Percentiles rank a stretch among this genome's conserved stretches.
phyloP scores from a whole-genome alignment of 2,888 invertebrate species.

The Stomorhina lunata region DNA sequence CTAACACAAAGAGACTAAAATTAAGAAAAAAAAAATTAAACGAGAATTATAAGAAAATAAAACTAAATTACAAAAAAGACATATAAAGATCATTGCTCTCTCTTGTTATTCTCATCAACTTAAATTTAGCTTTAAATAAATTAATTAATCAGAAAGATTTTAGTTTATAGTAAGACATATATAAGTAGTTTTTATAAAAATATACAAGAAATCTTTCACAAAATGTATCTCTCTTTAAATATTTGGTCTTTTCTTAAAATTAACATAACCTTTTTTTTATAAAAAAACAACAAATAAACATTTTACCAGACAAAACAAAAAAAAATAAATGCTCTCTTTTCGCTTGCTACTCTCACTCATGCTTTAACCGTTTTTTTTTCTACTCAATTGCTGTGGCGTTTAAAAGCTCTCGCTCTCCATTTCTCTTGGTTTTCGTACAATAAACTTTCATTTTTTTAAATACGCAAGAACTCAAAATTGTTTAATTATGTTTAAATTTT shows the following conservation, averaged over 20 bases:
- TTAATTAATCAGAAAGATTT: conserved; percentile 3
- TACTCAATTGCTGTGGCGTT: neutral
- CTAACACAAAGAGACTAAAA: conserved; percentile 27
- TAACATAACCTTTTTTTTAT: neutral
- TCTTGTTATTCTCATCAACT: too few species aligned
- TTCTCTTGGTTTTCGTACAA: neutral
- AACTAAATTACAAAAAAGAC: too few species aligned
- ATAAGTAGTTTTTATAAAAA: too few species aligned
- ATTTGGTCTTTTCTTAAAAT: conserved; percentile 52
- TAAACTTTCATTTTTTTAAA: conserved; percentile 24
- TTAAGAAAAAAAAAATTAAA: conserved; percentile 13
- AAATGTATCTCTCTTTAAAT: neutral
- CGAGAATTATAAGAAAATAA: too few species aligned
- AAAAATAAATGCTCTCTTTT: neutral
- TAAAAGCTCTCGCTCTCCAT: conserved; percentile 24
- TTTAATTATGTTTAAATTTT: conserved; percentile 61
- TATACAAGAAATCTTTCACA: conserved; percentile 52
- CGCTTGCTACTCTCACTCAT: neutral
- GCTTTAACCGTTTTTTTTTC: neutral
- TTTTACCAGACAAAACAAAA: too few species aligned
- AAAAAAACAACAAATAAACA: conserved; percentile 26
- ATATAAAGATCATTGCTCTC: conserved; percentile 28
- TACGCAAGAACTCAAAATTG: conserved; percentile 63
- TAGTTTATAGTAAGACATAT: too few species aligned
- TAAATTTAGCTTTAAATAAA: neutral